Conservation (phyloP, 2,888 invertebrate species). For the Dexiosoma caninum region DNA sequence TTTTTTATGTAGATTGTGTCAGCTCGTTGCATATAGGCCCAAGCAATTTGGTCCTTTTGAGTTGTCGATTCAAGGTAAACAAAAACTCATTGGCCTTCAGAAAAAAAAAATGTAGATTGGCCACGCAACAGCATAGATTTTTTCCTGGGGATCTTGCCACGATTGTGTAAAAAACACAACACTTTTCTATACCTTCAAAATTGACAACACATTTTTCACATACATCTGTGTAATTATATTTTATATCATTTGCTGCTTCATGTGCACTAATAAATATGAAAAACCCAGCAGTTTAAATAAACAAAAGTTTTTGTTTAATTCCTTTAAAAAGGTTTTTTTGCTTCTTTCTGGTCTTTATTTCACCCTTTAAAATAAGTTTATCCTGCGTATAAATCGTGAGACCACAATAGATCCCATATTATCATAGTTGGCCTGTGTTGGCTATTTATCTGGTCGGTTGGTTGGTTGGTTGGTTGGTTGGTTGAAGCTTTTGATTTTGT, state of each 20-base stretch:
- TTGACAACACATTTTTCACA: neutral
- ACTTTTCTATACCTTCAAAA: too few relatives aligned
- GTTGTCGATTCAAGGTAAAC: too few relatives aligned
- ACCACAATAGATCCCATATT: constrained; percentile 48
- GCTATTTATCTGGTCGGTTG: neutral
- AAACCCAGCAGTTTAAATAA: neutral
- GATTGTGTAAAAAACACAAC: too few relatives aligned
- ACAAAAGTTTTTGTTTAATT: constrained; percentile 17
- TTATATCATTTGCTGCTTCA: neutral
- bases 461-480: neutral
- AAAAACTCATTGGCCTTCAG: too few relatives aligned
- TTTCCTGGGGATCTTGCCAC: too few relatives aligned
- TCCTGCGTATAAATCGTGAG: constrained; percentile 25
- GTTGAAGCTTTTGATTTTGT: neutral
- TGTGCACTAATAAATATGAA: too few relatives aligned
- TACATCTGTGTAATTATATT: too few relatives aligned
- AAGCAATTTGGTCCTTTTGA: too few relatives aligned
- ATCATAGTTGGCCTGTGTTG: constrained; percentile 22
- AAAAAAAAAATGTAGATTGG: too few relatives aligned
- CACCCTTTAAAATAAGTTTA: constrained; percentile 21
- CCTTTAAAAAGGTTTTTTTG: constrained; percentile 32
- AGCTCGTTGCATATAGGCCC: too few relatives aligned
- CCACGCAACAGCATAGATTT: too few relatives aligned
- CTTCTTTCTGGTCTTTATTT: neutral
- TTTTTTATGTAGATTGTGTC: too few relatives aligned